Evolutionary conservation across 1,140 invertebrate species (phyloP), one percentile per base, ranked within the genome.

Genomic region (Globodera ellingtonae): DNA sequence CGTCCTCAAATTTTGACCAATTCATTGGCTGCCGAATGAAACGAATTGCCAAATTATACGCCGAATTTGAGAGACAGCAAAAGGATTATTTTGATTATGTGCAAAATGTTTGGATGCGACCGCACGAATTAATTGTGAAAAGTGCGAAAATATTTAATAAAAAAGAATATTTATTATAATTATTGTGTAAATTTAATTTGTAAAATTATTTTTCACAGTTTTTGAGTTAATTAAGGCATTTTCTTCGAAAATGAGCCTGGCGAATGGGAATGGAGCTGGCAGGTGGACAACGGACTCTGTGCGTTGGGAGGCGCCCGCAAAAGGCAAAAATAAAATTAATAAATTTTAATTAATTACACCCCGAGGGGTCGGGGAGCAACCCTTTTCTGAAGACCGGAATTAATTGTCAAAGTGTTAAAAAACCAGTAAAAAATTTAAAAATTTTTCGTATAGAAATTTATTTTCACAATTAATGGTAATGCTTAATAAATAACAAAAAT

Each of bases 11-110:
- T 52, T 75, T 76, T 8, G 65, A 79, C n/a, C 7, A 9, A 48
- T 84, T 83, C 73, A 67, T 84, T 69, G 35, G 62, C 9, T 83
- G 82, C 62, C 77, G 82, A 59, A 66, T 80, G 52, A 8, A 44
- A 79, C 62, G 52, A 76, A 66, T 24, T 21, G 48, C 21, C n/a
- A 62, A n/a, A 44, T 65, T 65, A 82, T 18, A 81, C 56, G 79
- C 35, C 8, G 7, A 83, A 52, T 83, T 83, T 75, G 15, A 48
- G 47, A 7, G 48, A 6, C 80, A 71, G 56, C 47, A 78, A 70
- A 52, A 81, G 46, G 80, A 78, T 48, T 81, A 81, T 79, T 81
- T 81, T 72, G 59, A 56, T 1, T 80, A 80, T 77, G 72, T 50
- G 10, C 50, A 62, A 46, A 72, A 72, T 71, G 75, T 81, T 44